Evolutionary conservation across 2,888 invertebrate genomes (phyloP), one percentile per base, ranked within the genome.

Genomic region (Meteorus colon): DNA sequence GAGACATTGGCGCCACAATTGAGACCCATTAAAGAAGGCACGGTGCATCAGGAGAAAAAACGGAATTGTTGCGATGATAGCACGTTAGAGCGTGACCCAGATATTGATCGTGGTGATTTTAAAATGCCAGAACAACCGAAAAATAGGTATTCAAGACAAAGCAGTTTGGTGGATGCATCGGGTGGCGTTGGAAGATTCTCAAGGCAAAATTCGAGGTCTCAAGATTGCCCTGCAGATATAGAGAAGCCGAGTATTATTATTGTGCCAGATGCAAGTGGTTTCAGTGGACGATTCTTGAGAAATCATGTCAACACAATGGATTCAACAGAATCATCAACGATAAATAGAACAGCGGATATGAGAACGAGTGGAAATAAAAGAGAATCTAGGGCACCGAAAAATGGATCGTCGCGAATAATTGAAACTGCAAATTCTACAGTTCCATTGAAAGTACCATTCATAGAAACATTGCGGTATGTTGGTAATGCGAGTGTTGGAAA

Each of bases 1-100:
- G 93, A 91, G 83, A 91, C 91, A 8, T 86, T 91, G n/a, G 90
- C 90, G 1, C 91, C 92, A 0, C 91, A 91, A 37, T 85, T 92
- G 34, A 91, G 90, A 77, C 92, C 92, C 1, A 92, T 92, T n/a
- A 90, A 89, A 48, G 92, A 92, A 82, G 92, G 91, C 2, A 90
- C 90, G 81, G 85, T 89, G 2, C 87, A 87, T 59, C 86, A 86
- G 67, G 89, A 89, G 31, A 89, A 87, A 78, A 88, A 88, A 75
- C 82, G 85, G 16, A 82, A 81, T 0, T 83, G 82, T 12, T 83
- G 84, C 27, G 87, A 88, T 1, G 89, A 89, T 45, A 89, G 89
- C 69, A 89, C 89, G 0, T 68, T 89, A n/a, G 89, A 89, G 72
- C 84, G 89, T 3, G 89, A 89, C 45, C 81, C 81, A 16, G 82